Percentiles rank a stretch among this genome's conserved stretches.
These are phyloP conservation scores for Melanaphis sacchari DNA, from an alignment of 1,140 invertebrate species.

Conservation along the genomic window DNA sequence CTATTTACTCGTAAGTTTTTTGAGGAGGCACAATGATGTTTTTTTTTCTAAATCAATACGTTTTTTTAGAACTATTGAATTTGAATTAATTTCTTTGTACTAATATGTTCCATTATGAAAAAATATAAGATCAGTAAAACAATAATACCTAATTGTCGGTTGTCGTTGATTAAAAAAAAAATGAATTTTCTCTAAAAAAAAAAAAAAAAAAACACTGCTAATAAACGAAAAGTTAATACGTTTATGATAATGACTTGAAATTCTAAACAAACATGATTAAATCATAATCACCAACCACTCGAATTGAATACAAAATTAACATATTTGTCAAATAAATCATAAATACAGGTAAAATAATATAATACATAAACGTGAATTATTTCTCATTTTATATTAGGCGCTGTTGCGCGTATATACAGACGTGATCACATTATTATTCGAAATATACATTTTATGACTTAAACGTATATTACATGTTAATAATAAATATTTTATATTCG, in stretches of 20 bases:
- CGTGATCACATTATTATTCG: conserved; percentile 1
- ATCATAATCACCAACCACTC: background rate
- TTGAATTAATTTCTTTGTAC: background rate
- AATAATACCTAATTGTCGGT: background rate
- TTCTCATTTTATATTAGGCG: background rate
- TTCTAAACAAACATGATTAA: background rate
- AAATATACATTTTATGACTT: background rate
- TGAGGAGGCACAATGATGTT: too few relatives aligned
- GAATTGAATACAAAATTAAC: background rate
- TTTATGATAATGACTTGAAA: background rate
- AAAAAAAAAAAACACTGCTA: background rate
- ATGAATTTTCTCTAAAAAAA: background rate
- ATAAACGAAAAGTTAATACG: background rate
- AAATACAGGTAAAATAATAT: background rate
- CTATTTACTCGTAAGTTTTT: background rate
- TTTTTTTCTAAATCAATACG: background rate
- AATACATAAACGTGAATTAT: background rate
- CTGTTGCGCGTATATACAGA: background rate
- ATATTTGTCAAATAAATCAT: background rate
- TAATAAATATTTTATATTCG: background rate
- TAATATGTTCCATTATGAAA: background rate
- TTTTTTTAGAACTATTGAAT: background rate
- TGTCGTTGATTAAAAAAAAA: background rate
- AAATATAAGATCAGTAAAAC: background rate
- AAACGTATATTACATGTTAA: background rate